Evolutionary conservation across 2,888 invertebrate genomes (phyloP), one percentile per base, ranked within the genome.

Genomic region (Epirrhoe tristata): DNA sequence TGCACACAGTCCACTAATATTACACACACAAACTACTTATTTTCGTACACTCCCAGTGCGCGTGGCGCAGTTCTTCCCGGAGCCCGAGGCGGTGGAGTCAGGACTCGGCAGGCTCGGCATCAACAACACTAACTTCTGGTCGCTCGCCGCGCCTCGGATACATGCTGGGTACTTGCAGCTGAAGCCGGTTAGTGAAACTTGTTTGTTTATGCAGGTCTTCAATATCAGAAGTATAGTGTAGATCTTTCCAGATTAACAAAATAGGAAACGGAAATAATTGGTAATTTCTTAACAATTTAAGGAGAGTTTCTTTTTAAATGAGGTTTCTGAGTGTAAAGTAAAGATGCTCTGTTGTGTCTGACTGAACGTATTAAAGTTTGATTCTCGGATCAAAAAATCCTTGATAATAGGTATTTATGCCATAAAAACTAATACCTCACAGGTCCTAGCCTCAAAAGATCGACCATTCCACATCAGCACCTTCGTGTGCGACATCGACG

Each of bases 111-210:
- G 70, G 0, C 77, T 88, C 0, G 93, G 92, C 14, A 83, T 93
- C 73, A 93, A 93, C 76, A 87, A 91, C 77, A 91, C 93, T 46
- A 89, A 91, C 78, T 92, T 93, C 82, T 93, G 92, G 93, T 91
- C 91, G 0, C 64, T 91, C 52, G 91, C 91, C 5, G 92, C 91
- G 1, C 89, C 90, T 0, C 74, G 86, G 12, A 77, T 93, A 8
- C 82, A 82, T 4, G 80, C 81, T 0, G 93, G 93, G 1, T 67
- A 84, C n/a, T 73, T 93, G 0, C 73, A 82, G 1, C 73, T 93
- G 0, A 88, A 85, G 69, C 89, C 91, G 74, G 93, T 92, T 77
- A 69, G 81, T 70, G 14, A 10, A 12, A 39, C 39, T 43, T 39
- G 8, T 12, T 12, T 24, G 24, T 24, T 24, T 24, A 24, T 24